phyloP scores from a whole-genome alignment of 1,140 invertebrate genomes.

The Drosophila pandora region DNA sequence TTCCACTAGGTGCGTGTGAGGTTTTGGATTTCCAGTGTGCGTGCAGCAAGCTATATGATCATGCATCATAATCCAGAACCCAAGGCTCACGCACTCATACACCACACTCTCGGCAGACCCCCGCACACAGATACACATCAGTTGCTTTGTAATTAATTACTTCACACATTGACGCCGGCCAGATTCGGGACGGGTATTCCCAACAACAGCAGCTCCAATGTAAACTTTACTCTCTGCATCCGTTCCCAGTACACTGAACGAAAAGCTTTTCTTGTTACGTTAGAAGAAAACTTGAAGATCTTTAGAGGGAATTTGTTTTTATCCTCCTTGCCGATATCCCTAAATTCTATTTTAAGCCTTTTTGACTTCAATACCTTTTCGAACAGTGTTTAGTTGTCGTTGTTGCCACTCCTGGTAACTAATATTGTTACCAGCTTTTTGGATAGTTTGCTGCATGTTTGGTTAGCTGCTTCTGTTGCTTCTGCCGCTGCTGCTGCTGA shows the following conservation, averaged over 20 bases:
- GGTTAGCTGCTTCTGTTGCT: constrained; percentile 58
- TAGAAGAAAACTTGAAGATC: not conserved
- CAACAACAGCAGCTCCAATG: constrained; percentile 45
- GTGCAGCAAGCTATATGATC: constrained; percentile 73
- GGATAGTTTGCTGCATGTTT: constrained; percentile 80
- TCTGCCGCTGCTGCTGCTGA: no score
- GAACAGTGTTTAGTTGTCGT: not conserved
- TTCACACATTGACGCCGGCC: constrained; percentile 79
- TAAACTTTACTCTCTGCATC: constrained; percentile 66
- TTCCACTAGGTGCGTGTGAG: constrained; percentile 5
- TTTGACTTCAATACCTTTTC: not conserved
- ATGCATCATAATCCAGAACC: constrained; percentile 79
- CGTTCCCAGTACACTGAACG: not conserved
- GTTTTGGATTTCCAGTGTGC: constrained; percentile 47
- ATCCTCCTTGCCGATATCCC: no score
- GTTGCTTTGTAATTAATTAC: constrained; percentile 82
- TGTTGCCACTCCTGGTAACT: constrained; percentile 56
- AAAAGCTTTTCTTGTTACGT: not conserved
- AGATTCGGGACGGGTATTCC: constrained; percentile 46
- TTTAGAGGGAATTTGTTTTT: no score
- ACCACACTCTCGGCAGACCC: constrained; percentile 8
- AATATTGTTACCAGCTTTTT: constrained; percentile 79
- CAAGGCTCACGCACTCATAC: constrained; percentile 44
- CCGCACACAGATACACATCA: constrained; percentile 72
- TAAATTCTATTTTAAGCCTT: constrained; percentile 15